Percentiles rank a stretch among this genome's conserved stretches.
These are phyloP conservation scores for Nesidiocoris tenuis DNA, from an alignment of 2,888 invertebrate genomes.

Conservation along the genomic window DNA sequence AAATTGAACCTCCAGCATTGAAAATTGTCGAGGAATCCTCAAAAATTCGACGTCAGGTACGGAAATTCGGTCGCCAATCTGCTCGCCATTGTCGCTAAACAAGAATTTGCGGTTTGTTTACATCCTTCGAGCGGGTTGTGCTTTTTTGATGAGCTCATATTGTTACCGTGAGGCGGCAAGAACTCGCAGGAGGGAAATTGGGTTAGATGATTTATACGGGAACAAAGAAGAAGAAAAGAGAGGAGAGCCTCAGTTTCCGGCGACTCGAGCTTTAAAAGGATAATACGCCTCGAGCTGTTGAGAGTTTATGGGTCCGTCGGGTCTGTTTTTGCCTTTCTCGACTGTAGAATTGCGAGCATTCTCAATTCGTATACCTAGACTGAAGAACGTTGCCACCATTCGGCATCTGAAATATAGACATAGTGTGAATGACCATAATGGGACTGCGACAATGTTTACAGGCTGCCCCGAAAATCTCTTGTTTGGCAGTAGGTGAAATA, in stretches of 20 bases:
- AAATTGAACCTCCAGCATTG: too few species aligned
- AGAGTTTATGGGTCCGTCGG: background rate
- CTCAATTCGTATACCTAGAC: background rate
- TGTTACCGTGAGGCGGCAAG: too few species aligned
- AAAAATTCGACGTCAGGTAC: too few species aligned
- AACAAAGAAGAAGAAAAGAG: background rate
- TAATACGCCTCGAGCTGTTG: background rate
- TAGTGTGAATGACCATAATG: constrained; percentile 16
- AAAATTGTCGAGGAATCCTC: too few species aligned
- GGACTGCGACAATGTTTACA: constrained; percentile 17
- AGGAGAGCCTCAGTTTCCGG: background rate
- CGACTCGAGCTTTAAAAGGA: background rate
- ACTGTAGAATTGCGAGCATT: background rate
- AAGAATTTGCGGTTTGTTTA: too few species aligned
- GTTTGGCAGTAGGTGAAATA: too few species aligned
- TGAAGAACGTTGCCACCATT: background rate
- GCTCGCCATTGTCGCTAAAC: too few species aligned
- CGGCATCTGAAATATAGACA: background rate
- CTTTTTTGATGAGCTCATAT: too few species aligned
- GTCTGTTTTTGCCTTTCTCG: background rate
- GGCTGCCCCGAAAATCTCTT: too few species aligned
- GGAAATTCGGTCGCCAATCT: too few species aligned
- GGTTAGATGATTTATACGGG: background rate
- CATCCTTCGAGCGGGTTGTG: too few species aligned
- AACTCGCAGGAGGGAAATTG: background rate